These are phyloP conservation scores for Xyrauchen texanus DNA, from an alignment of 2,113 vertebrate genomes.

Conservation along the genomic window DNA sequence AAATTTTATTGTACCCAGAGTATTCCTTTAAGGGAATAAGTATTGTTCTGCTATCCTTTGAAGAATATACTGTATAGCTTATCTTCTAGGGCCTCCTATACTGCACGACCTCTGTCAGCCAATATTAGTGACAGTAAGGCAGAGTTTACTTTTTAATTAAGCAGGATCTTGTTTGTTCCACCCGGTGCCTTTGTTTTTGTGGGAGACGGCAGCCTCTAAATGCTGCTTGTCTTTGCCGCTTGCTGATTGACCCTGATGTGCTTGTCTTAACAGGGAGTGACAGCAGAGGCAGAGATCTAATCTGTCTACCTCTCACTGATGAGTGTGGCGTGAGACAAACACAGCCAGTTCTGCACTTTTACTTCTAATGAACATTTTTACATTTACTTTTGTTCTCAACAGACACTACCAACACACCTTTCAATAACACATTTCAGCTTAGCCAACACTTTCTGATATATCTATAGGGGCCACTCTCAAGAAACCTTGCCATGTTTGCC, in stretches of 20 bases:
- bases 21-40: too few species aligned
- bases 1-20: too few species aligned
- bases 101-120: conserved; percentile 18
- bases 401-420: background rate
- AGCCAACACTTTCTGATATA: too few species aligned
- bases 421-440: background rate
- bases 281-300: conserved; percentile 9
- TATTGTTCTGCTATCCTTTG: too few species aligned
- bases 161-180: conserved; percentile 5
- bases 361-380: background rate
- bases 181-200: conserved; percentile 26
- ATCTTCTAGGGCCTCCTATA: too few species aligned
- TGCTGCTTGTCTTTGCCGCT: background rate
- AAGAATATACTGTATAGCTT: too few species aligned
- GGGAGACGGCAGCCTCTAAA: conserved; percentile 8
- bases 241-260: background rate
- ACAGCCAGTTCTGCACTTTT: too few species aligned
- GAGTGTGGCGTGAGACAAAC: background rate
- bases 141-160: conserved; percentile 38
- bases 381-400: background rate
- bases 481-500: too few species aligned
- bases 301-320: background rate
- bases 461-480: background rate
- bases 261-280: conserved; percentile 26
- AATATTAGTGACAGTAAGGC: conserved; percentile 3